A percentile compares a stretch with the other conserved stretches of the same genome.
phyloP scores from a whole-genome alignment of 1,140 invertebrate genomes.

The Himalopsyche phryganea region DNA sequence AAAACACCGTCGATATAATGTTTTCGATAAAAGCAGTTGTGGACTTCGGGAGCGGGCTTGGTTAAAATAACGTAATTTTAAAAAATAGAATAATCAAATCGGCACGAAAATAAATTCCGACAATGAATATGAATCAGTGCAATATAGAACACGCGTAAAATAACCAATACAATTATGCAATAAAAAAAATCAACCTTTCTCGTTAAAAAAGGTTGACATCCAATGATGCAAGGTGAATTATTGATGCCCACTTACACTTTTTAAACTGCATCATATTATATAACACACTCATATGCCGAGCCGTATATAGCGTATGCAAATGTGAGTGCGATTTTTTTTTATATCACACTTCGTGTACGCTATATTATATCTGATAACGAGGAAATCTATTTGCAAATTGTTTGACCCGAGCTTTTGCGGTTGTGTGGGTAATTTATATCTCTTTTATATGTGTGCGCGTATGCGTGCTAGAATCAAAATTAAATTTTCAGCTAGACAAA shows the following conservation, averaged over 20 bases:
- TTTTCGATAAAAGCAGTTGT: too few species aligned
- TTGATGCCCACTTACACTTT: constrained; percentile 2
- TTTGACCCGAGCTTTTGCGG: constrained; percentile 7
- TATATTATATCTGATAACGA: constrained; percentile 19
- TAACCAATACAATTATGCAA: too few species aligned
- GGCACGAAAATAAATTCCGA: too few species aligned
- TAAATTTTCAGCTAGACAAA: too few species aligned
- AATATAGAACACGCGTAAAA: too few species aligned
- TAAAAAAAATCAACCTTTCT: too few species aligned
- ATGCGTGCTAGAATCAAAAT: not conserved
- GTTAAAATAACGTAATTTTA: too few species aligned
- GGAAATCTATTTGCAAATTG: constrained; percentile 32
- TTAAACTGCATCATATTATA: constrained; percentile 25
- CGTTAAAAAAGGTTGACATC: not conserved
- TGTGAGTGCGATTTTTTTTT: not conserved
- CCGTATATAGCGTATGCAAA: not conserved
- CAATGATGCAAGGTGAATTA: not conserved
- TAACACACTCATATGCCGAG: constrained; percentile 6
- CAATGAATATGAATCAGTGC: too few species aligned
- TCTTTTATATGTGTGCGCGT: constrained; percentile 1
- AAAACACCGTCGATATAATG: too few species aligned
- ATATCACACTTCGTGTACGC: not conserved
- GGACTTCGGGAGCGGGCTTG: too few species aligned
- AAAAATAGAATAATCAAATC: too few species aligned
- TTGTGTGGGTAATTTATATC: constrained; percentile 1